Conservation (phyloP, 2,888 invertebrate species). For the Pedicia rivosa region DNA sequence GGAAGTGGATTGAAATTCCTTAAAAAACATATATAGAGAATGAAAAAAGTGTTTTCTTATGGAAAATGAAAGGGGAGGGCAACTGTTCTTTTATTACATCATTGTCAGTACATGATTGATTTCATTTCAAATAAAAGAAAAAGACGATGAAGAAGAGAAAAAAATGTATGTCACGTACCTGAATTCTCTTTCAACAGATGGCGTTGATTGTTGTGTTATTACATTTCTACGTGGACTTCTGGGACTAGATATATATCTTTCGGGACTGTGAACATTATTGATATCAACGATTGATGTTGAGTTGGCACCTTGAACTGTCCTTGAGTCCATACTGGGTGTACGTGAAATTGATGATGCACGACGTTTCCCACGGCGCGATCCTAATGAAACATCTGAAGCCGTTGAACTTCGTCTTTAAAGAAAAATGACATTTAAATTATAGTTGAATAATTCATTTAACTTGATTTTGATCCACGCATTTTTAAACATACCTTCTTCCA, state of each 20-base stretch:
- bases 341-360: conserved; percentile 24
- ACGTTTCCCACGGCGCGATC: conserved; percentile 26
- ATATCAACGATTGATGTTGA: conserved; percentile 4
- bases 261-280: conserved; percentile 26
- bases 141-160: neutral
- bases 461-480: neutral
- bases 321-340: conserved; percentile 28
- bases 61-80: no score
- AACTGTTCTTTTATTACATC: no score
- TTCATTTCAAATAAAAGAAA: neutral
- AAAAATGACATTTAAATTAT: neutral
- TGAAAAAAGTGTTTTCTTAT: no score
- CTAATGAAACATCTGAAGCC: conserved; percentile 27
- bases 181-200: conserved; percentile 29
- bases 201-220: conserved; percentile 26
- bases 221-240: conserved; percentile 26
- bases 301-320: conserved; percentile 22
- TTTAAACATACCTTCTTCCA: conserved; percentile 23
- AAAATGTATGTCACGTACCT: conserved; percentile 17
- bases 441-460: neutral
- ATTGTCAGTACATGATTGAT: no score
- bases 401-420: conserved; percentile 22
- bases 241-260: conserved; percentile 23
- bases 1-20: no score
- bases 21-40: no score